Base-by-base conservation (phyloP, 1,140 invertebrate species). In the Eulimnadia texana region DNA sequence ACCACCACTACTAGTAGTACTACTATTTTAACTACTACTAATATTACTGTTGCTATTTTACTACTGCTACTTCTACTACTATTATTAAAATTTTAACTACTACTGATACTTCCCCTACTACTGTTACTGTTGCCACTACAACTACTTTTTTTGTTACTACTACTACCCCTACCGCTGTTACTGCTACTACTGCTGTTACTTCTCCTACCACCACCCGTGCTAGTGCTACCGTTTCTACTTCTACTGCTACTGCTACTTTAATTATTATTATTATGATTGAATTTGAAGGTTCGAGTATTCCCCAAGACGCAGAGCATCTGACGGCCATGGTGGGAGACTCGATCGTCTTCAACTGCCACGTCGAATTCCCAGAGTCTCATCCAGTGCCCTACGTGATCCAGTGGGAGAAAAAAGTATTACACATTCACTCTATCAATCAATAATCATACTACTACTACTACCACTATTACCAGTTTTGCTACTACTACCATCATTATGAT, bases 371-470 rank as follows among this genome's bases (percentile, higher is more conserved):
- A 66, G 88, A 89, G 74, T 87, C 89, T 76, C 85, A 91, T 75
- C 86, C 88, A 70, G 89, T 93, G 76, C 90, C 91, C 75, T 94
- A 94, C 79, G 90, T 94, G 77, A 84, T 94, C 72, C 90, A 94
- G 81, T 96, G 92, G 92, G 88, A 93, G 84, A 94, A 93, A 84
- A 91, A 93, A 85, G 90, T 93, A 86, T 86, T 85, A 79, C 50
- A 47, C 25, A 20, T 65, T 42, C 33, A 9, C 33, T 6, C 33
- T 42, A 6, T 42, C 33, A 6, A 9, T 16, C 33, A 42, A 42
- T 6, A 42, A 9, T 42, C 33, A 6, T 42, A 9, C 33, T 42
- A 6, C 33, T n/a, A n/a, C n/a, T n/a, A n/a, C n/a, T n/a, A n/a
- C n/a, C n/a, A n/a, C n/a, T n/a, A n/a, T n/a, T n/a, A n/a, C n/a